Base-by-base conservation (phyloP, 2,888 invertebrate species). In the Pyrochroa serraticornis region DNA sequence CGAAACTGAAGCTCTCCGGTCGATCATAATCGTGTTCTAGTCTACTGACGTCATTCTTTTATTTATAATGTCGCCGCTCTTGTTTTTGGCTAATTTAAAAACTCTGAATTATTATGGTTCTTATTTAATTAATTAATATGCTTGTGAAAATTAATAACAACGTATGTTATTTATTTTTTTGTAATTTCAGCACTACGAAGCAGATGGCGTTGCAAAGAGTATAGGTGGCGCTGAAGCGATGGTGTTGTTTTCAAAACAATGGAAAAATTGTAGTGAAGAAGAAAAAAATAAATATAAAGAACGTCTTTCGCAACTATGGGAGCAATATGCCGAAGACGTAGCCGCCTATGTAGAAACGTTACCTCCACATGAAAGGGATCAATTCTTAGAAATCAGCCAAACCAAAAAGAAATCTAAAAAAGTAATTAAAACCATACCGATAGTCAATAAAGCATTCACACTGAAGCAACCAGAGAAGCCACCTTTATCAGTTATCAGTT, bases 301-400 rank as follows among this genome's bases (percentile, higher is more conserved):
- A 3, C 33, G 60, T n/a, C 34, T 60, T 1, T 22, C 55, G 6
- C 60, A 60, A 37, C 34, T 60, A 45, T 51, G 60, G 56, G 38
- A 46, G 8, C 32, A 43, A 10, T 60, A 60, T 33, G 9, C 47
- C 7, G 12, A 22, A 7, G 41, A 56, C 12, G 12, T 60, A n/a
- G 47, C 55, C 2, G 32, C 14, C 6, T 60, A 60, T 12, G 35
- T 60, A n/a, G 7, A 14, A 34, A 51, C 42, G 8, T 14, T 60
- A n/a, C 55, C 60, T 3, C 42, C 52, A 2, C 46, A 50, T 8
- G 37, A 55, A 8, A 37, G 54, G 3, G 49, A 59, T 8, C 13
- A 41, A 7, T 9, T 59, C 10, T 30, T 13, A 39, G 41, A 41
- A 35, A 37, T 44, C 41, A 50, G 36, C 31, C 14, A 32, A 12